Base-by-base conservation (phyloP, 92 coral and sea anemone genomes). In the Epizoanthus rinbou region DNA sequence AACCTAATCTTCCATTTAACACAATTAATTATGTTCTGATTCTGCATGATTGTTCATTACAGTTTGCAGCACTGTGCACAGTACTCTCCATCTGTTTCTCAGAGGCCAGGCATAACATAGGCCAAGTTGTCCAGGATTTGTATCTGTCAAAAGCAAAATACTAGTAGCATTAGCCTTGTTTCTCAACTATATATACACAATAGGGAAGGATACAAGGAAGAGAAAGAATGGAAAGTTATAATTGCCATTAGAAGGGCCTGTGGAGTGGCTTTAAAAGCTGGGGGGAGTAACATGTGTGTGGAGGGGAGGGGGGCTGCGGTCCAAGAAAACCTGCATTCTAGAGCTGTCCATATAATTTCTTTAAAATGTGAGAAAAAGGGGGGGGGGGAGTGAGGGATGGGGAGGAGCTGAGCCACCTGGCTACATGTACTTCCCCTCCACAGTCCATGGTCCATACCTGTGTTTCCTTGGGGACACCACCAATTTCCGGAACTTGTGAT, bases 91-190 rank as follows among this genome's bases (percentile, higher is more conserved):
- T 62, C 22, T 31, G 19, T 52, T 85, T 73, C 69, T 64, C 89
- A 95, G 65, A 96, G 93, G 57, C 99, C 99, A 62, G 99, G 99
- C 97, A 96, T 96, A 64, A 94, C 81, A 66, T 96, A 91, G 2
- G 99, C 99, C 47, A 96, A 78, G 52, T 96, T 91, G 70, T 96
- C 99, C 76, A 93, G 80, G 24, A 93, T 90, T 74, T 90, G 90
- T 31, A 86, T 85, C 99, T 95, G 87, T 31, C 57, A 33, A 81
- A 70, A 54, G 7, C 60, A 85, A 23, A 73, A 19, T 62, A 18
- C 33, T 3, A 64, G 16, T 22, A 22, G 15, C 7, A 8, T 11
- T 64, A 50, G 54, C 3, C 54, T 64, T 11, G 31, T 21, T 19
- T 64, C 28, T 11, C 28, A 64, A 19, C 7, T 3, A 21, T 21